A percentile compares a stretch with the other conserved stretches of the same genome.
Evolutionary conservation across 35 echinoderm and acorn worm species (phyloP).

Genomic region (Ophioderma brevispina): DNA sequence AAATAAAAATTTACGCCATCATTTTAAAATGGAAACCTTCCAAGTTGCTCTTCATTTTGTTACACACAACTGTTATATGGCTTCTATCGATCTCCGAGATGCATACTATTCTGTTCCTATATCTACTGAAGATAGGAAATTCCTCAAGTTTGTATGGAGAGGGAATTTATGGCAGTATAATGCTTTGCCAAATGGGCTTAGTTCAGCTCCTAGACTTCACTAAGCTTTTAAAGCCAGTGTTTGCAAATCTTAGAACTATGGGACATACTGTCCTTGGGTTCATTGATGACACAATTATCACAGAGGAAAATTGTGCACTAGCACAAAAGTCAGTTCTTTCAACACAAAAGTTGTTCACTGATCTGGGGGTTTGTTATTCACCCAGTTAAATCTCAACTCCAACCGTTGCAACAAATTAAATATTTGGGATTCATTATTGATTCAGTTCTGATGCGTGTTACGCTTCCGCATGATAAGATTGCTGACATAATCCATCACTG

Average conservation of each 20-base stretch:
- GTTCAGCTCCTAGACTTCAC: conserved; percentile 34
- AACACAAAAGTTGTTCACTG: not conserved
- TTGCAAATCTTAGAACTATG: not conserved
- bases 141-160: conserved; percentile 56
- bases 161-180: conserved; percentile 51
- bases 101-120: conserved; percentile 83
- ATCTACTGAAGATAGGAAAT: conserved; percentile 33
- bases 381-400: conserved; percentile 51
- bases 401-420: conserved; percentile 18
- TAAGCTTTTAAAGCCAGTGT: too few species aligned
- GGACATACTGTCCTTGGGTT: not conserved
- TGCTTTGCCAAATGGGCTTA: conserved; percentile 62
- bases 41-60: conserved; percentile 32
- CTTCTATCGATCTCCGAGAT: conserved; percentile 71
- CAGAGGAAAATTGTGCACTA: not conserved
- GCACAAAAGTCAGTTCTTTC: not conserved
- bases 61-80: conserved; percentile 63
- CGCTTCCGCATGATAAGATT: not conserved
- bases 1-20: conserved; percentile 66
- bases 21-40: conserved; percentile 87
- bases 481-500: not conserved
- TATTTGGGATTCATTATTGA: conserved; percentile 61
- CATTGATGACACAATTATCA: not conserved
- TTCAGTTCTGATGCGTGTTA: conserved; percentile 36
- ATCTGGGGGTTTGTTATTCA: conserved; percentile 50